A percentile compares a stretch with the other conserved stretches of the same genome.
phyloP scores from a whole-genome alignment of 1,140 invertebrate species.

The Zaprionus kolodkinae region DNA sequence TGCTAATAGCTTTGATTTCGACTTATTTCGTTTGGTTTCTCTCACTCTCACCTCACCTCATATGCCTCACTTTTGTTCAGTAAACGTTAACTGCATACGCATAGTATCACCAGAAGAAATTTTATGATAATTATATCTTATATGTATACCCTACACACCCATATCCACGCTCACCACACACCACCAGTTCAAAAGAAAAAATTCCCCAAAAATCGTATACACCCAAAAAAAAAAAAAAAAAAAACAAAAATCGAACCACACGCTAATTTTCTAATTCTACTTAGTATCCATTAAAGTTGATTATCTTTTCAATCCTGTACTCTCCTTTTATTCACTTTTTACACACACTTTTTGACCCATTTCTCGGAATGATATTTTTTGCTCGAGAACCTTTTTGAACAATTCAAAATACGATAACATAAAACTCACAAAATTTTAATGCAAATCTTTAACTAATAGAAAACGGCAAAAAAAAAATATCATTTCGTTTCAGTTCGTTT shows the following conservation, averaged over 20 bases:
- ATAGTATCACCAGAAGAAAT: conserved; percentile 42
- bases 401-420: conserved; percentile 35
- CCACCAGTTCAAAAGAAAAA: conserved; percentile 11
- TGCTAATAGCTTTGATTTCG: conserved; percentile 75
- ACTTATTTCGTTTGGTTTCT: conserved; percentile 65
- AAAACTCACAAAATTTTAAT: conserved; percentile 20
- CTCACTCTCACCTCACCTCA: conserved; percentile 50
- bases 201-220: conserved; percentile 13
- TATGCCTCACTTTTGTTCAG: conserved; percentile 45
- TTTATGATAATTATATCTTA: conserved; percentile 18
- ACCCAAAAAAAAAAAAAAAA: conserved; percentile 2
- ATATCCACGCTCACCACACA: conserved; percentile 21
- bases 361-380: conserved; percentile 84
- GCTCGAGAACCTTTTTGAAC: conserved; percentile 75
- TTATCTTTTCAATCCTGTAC: conserved; percentile 22
- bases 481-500: conserved; percentile 39
- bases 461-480: conserved; percentile 43
- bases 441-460: not conserved
- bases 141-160: conserved; percentile 25
- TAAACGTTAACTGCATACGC: conserved; percentile 42
- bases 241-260: conserved; percentile 31
- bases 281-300: conserved; percentile 7
- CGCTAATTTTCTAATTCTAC: conserved; percentile 29
- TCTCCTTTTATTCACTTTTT: conserved; percentile 25
- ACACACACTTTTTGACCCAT: conserved; percentile 69